Conservation (phyloP, 2,888 invertebrate species). For the Heliothis peltigera region DNA sequence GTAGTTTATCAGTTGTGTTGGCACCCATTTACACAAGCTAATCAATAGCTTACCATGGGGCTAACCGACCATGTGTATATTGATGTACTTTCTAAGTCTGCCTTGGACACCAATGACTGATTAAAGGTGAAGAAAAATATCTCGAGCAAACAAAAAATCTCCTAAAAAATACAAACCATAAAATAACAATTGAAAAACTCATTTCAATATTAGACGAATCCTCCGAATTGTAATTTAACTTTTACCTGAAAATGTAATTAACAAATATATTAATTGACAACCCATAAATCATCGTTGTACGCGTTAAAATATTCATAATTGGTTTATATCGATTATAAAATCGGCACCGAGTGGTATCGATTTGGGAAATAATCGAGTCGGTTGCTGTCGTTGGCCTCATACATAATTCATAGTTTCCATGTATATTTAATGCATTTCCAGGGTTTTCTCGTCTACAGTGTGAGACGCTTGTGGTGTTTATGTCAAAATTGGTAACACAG, state of each 20-base stretch:
- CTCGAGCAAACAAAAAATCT: too few species aligned
- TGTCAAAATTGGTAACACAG: conserved; percentile 6
- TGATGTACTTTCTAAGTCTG: too few species aligned
- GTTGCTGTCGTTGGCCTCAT: conserved; percentile 45
- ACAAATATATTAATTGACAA: conserved; percentile 16
- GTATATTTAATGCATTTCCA: conserved; percentile 59
- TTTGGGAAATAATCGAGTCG: conserved; percentile 41
- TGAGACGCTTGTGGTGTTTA: conserved; percentile 3
- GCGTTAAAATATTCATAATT: conserved; percentile 37
- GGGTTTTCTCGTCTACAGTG: conserved; percentile 32
- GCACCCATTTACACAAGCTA: too few species aligned
- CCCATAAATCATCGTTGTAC: conserved; percentile 15
- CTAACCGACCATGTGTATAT: too few species aligned
- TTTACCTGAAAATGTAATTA: conserved; percentile 2
- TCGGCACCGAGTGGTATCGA: conserved; percentile 50
- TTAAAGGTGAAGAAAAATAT: too few species aligned
- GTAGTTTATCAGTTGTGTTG: too few species aligned
- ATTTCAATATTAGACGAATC: background rate
- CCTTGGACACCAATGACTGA: too few species aligned
- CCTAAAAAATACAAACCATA: too few species aligned
- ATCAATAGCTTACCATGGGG: too few species aligned
- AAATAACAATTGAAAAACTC: background rate
- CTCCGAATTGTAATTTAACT: background rate
- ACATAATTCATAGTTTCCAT: conserved; percentile 55
- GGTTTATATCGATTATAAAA: conserved; percentile 48